A percentile compares a stretch with the other conserved stretches of the same genome.
phyloP scores from a whole-genome alignment of 2,113 vertebrate species.

The Hyla sarda region DNA sequence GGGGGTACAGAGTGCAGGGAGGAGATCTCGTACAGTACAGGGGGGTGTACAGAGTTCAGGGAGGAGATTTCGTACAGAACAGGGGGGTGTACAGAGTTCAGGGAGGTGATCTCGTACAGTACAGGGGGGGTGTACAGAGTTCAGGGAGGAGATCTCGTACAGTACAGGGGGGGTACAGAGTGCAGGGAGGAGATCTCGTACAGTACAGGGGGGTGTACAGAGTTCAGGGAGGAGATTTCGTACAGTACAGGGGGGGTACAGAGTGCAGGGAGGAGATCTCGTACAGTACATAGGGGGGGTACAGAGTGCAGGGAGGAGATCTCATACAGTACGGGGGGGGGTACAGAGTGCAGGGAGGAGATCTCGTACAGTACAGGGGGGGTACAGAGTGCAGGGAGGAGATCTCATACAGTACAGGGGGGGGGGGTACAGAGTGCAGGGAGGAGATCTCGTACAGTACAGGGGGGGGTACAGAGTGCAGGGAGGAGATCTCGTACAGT shows the following conservation, averaged over 20 bases:
- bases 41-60: no score
- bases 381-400: neutral
- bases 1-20: no score
- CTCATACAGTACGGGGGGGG: neutral
- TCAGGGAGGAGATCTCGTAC: neutral
- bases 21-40: no score
- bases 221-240: no score
- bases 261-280: no score
- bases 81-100: no score
- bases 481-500: neutral
- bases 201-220: no score
- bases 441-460: neutral
- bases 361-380: neutral
- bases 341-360: neutral
- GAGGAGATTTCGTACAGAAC: no score
- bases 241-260: no score
- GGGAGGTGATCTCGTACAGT: no score
- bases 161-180: neutral
- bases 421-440: neutral
- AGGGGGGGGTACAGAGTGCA: no score
- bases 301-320: conserved; percentile 32
- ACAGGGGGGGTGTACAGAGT: no score
- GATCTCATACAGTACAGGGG: neutral
- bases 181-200: neutral
- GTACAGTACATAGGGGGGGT: neutral